Conservation (phyloP, 2,888 invertebrate species). For the Pegoplata infirma region DNA sequence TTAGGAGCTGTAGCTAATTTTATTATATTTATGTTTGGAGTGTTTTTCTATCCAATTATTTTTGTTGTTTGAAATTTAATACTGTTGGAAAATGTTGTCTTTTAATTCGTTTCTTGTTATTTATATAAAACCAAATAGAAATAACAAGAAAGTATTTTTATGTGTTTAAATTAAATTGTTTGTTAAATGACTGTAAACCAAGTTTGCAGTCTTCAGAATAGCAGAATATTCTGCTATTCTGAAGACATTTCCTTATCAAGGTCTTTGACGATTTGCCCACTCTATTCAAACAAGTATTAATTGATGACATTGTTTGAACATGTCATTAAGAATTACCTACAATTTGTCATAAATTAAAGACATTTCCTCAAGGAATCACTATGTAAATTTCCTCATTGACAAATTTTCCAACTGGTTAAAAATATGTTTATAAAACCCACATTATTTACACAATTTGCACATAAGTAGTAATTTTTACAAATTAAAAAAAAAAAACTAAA, state of each 20-base stretch:
- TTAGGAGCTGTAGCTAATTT: not conserved
- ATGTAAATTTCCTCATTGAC: too few species aligned
- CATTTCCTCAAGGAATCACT: too few species aligned
- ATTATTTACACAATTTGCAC: slow-evolving; percentile 24
- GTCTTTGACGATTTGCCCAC: too few species aligned
- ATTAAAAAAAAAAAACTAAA: not conserved
- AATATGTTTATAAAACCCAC: too few species aligned
- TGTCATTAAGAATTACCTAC: too few species aligned
- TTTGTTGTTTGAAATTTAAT: not conserved
- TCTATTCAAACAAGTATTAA: too few species aligned
- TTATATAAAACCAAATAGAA: not conserved
- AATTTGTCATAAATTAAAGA: too few species aligned
- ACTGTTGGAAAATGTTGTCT: not conserved
- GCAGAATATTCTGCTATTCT: too few species aligned
- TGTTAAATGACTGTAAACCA: slow-evolving; percentile 71
- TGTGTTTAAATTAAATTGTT: slow-evolving; percentile 70
- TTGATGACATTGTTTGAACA: too few species aligned
- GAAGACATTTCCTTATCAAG: too few species aligned
- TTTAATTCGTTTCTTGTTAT: not conserved
- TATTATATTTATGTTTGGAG: not conserved
- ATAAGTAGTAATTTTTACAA: not conserved
- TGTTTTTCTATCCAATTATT: not conserved
- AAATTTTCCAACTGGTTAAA: too few species aligned
- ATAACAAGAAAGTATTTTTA: not conserved
- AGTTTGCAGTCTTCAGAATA: too few species aligned